Evolutionary conservation across 2,888 invertebrate genomes (phyloP).

Genomic region (Trachelus stipa): DNA sequence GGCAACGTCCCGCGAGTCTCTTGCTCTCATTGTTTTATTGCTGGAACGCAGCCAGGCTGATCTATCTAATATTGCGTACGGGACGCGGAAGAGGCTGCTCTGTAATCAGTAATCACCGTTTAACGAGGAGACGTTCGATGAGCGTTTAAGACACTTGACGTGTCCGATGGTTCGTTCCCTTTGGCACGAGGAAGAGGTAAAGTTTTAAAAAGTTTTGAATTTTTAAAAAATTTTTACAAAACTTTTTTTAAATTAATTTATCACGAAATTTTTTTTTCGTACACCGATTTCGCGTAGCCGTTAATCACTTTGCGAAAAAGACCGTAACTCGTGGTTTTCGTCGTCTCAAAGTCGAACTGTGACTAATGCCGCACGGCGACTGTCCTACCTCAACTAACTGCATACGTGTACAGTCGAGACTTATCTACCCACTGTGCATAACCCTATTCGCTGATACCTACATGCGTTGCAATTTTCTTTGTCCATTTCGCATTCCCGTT

Average conservation of each 20-base stretch:
- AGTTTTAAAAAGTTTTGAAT: too few relatives aligned
- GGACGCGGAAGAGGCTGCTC: slow-evolving; percentile 38
- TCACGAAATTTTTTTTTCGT: not conserved
- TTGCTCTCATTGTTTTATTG: slow-evolving; percentile 34
- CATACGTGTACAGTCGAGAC: slow-evolving; percentile 25
- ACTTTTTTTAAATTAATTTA: too few relatives aligned
- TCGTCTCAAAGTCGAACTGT: slow-evolving; percentile 36
- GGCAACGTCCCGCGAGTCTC: slow-evolving; percentile 13
- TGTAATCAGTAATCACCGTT: slow-evolving; percentile 37
- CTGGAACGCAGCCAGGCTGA: slow-evolving; percentile 19
- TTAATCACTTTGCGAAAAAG: not conserved
- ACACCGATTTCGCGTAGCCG: not conserved
- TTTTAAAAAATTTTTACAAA: too few relatives aligned
- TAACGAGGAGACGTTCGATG: not conserved
- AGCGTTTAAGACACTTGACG: not conserved
- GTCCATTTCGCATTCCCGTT: slow-evolving; percentile 2
- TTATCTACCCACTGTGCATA: slow-evolving; percentile 40
- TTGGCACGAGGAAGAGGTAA: not conserved
- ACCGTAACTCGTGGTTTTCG: not conserved
- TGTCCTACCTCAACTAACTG: slow-evolving; percentile 32
- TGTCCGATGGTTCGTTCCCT: slow-evolving; percentile 21
- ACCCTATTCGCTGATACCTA: slow-evolving; percentile 29
- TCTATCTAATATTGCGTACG: slow-evolving; percentile 18
- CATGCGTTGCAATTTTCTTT: slow-evolving; percentile 8
- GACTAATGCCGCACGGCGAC: slow-evolving; percentile 43